These are phyloP conservation scores for Acrocephalus kingi DNA, from an alignment of 2,113 vertebrate species.

Conservation along the genomic window DNA sequence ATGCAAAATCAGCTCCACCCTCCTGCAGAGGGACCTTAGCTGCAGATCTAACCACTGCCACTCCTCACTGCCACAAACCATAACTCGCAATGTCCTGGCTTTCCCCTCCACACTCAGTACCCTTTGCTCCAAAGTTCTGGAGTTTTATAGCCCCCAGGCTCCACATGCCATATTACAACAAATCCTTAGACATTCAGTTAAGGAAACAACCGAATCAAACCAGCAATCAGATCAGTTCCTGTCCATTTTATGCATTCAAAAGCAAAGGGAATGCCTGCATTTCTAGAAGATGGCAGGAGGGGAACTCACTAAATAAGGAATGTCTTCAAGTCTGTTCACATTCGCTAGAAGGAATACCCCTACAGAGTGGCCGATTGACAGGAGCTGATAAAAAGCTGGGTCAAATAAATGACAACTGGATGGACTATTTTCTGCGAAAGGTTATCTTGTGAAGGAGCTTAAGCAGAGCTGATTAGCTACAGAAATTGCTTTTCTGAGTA, in stretches of 20 bases:
- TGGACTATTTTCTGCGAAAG: not conserved
- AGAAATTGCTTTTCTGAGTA: constrained; percentile 13
- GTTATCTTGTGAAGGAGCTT: not conserved
- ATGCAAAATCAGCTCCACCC: not conserved
- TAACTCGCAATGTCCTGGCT: not conserved
- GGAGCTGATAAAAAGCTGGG: not conserved
- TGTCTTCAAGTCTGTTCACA: not conserved
- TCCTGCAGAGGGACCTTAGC: not conserved
- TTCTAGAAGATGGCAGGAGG: not conserved
- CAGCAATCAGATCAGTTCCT: not conserved
- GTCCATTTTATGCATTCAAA: not conserved
- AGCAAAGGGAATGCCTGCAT: not conserved
- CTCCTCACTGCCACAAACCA: not conserved
- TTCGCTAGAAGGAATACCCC: not conserved
- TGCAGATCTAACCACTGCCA: not conserved
- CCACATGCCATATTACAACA: rapidly evolving
- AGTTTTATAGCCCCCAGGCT: not conserved
- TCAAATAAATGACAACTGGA: not conserved
- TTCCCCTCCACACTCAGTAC: not conserved
- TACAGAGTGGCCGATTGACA: not conserved
- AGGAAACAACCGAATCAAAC: not conserved
- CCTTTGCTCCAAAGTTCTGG: not conserved
- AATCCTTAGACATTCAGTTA: not conserved
- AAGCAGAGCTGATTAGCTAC: not conserved
- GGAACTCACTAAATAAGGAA: not conserved